A percentile compares a stretch with the other conserved stretches of the same genome.
These are phyloP conservation scores for Tringa solitaria DNA, from an alignment of 2,113 vertebrate genomes.

Conservation along the genomic window DNA sequence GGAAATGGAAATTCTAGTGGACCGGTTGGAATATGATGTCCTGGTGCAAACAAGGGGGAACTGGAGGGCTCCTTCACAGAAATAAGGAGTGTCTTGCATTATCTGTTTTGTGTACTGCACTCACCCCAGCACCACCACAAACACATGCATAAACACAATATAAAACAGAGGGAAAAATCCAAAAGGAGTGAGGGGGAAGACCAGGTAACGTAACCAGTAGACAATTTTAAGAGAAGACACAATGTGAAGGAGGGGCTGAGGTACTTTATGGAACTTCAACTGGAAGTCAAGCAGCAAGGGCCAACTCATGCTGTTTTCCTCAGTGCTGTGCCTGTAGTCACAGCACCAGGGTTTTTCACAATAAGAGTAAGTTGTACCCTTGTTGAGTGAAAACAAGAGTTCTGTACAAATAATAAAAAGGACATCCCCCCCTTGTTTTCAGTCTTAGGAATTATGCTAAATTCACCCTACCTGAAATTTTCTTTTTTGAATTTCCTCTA, in stretches of 20 bases:
- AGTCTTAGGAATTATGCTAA: background rate
- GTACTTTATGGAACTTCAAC: background rate
- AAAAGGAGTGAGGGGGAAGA: background rate
- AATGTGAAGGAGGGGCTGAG: background rate
- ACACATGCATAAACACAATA: no score
- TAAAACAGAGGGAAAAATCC: background rate
- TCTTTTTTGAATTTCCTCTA: background rate
- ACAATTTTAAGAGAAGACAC: background rate
- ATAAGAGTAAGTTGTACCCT: background rate
- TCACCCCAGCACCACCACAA: background rate
- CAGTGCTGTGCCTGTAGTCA: accelerated
- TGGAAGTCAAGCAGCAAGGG: background rate
- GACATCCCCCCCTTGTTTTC: background rate
- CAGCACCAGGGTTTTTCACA: background rate
- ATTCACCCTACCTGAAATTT: background rate
- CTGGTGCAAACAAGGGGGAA: background rate
- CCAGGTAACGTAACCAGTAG: background rate
- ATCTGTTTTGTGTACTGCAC: background rate
- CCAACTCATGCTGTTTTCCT: background rate
- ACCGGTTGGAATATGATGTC: background rate
- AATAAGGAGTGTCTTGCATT: background rate
- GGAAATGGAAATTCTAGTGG: background rate
- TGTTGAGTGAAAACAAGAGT: background rate
- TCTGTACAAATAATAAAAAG: background rate
- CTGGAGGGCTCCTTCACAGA: background rate